Evolutionary conservation across 2,113 vertebrate genomes (phyloP).

Genomic region (Pituophis catenifer): DNA sequence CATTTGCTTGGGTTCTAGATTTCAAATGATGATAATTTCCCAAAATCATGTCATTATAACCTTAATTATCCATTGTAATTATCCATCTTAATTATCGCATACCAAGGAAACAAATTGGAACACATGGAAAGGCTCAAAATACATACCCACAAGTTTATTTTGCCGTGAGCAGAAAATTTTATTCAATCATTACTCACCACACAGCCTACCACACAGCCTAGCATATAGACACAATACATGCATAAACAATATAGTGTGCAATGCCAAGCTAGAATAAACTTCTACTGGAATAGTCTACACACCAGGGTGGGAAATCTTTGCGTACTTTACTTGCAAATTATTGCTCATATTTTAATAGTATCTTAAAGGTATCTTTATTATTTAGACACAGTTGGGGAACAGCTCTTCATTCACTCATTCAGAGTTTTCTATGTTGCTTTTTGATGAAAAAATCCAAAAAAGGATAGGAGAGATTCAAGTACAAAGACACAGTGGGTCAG

Average conservation of each 20-base stretch:
- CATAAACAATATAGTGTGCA: background rate
- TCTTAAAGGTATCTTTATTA: background rate
- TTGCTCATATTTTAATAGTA: background rate
- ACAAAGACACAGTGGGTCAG: background rate
- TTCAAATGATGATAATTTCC: background rate
- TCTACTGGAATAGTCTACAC: background rate
- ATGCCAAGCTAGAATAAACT: background rate
- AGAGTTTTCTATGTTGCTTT: background rate
- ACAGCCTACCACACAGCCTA: background rate
- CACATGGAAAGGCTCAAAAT: background rate
- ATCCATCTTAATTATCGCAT: background rate
- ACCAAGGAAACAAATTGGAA: background rate
- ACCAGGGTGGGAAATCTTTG: accelerated
- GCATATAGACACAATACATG: background rate
- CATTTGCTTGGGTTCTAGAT: background rate
- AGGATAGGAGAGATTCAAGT: background rate
- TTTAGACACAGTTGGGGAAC: background rate
- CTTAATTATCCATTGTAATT: background rate
- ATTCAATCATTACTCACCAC: background rate
- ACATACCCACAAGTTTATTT: background rate
- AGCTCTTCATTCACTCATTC: background rate
- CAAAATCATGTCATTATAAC: background rate
- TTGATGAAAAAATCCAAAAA: background rate
- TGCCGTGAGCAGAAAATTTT: background rate
- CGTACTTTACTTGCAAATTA: background rate